phyloP scores from a whole-genome alignment of 2,113 vertebrate species.

The Sinosuthora webbiana region DNA sequence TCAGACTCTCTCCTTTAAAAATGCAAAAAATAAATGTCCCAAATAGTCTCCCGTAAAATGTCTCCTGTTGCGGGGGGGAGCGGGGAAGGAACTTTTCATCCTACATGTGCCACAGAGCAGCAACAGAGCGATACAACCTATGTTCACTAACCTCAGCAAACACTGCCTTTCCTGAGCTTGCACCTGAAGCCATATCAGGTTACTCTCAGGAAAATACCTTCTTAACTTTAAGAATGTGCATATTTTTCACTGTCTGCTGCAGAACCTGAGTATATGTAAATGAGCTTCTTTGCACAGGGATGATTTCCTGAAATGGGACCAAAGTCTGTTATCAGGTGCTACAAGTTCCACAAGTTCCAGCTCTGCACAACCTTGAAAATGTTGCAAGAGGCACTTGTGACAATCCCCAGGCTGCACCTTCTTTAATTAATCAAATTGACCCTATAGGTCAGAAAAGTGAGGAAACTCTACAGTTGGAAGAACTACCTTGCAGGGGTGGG shows the following conservation, averaged over 20 bases:
- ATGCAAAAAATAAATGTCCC: neutral
- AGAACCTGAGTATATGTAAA: neutral
- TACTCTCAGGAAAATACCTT: neutral
- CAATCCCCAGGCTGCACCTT: neutral
- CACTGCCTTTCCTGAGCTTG: neutral
- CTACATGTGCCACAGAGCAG: neutral
- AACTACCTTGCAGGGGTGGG: neutral
- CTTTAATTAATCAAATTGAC: neutral
- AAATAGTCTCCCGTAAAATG: neutral
- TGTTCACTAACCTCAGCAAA: neutral
- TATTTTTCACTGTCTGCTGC: neutral
- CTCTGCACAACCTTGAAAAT: neutral
- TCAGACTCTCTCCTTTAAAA: neutral
- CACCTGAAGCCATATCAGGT: neutral
- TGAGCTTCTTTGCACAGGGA: neutral
- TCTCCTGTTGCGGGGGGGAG: rapidly evolving
- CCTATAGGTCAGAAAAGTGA: neutral
- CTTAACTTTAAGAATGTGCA: neutral
- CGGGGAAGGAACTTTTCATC: neutral
- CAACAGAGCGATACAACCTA: neutral
- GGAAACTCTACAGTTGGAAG: neutral
- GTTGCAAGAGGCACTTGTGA: neutral
- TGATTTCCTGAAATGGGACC: neutral
- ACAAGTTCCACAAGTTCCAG: neutral
- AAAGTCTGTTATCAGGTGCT: neutral